Conservation (phyloP, 2,797 vertebrate species). For the Perodicticus potto region DNA sequence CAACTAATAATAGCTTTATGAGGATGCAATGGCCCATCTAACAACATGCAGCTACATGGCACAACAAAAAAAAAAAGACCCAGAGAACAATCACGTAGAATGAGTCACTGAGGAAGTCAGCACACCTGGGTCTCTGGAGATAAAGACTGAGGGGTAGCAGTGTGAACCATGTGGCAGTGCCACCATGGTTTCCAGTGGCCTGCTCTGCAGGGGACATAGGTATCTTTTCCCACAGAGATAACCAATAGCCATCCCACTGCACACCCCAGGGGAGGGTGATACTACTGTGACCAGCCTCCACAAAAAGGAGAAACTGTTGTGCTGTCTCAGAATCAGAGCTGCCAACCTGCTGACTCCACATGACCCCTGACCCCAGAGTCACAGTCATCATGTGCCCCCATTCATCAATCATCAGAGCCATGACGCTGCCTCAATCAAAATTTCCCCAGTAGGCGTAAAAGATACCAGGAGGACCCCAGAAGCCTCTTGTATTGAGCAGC, state of each 20-base stretch:
- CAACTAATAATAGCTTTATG: neutral
- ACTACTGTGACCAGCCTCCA: neutral
- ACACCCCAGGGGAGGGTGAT: neutral
- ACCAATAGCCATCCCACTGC: neutral
- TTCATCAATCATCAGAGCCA: neutral
- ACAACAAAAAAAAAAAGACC: neutral
- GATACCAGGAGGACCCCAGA: too few relatives aligned
- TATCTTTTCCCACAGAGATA: neutral
- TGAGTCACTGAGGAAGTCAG: too few relatives aligned
- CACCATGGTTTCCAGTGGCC: neutral
- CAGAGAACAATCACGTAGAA: neutral
- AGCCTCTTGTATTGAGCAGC: too few relatives aligned
- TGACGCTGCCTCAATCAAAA: neutral
- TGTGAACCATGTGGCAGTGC: neutral
- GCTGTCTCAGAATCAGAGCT: neutral
- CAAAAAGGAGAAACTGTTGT: neutral
- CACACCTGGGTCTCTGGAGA: neutral
- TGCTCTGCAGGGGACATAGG: neutral
- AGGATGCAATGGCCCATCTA: neutral
- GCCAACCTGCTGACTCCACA: neutral
- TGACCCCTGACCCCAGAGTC: neutral
- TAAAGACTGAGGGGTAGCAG: neutral
- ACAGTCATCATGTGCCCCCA: neutral
- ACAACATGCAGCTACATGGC: neutral
- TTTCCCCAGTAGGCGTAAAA: too few relatives aligned